These are phyloP conservation scores for Tenodera sinensis DNA, from an alignment of 2,888 invertebrate genomes.

Conservation along the genomic window DNA sequence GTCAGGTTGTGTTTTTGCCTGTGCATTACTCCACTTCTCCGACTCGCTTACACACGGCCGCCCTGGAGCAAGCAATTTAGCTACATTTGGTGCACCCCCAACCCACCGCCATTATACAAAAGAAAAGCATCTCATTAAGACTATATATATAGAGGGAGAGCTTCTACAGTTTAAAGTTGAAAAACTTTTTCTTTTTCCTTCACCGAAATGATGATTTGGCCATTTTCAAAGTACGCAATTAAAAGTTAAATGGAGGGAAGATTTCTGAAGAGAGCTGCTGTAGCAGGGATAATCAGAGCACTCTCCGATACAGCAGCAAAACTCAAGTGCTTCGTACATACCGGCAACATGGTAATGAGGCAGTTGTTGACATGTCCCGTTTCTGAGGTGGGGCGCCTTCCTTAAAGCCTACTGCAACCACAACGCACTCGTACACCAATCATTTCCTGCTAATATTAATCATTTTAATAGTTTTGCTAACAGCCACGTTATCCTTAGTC, in stretches of 20 bases:
- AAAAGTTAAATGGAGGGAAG: constrained; percentile 32
- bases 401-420: too few relatives aligned
- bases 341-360: too few relatives aligned
- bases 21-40: neutral
- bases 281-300: constrained; percentile 17
- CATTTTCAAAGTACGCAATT: constrained; percentile 33
- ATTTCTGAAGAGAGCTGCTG: constrained; percentile 10
- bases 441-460: too few relatives aligned
- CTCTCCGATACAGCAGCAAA: neutral
- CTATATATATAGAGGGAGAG: neutral
- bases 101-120: constrained; percentile 27
- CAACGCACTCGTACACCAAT: too few relatives aligned
- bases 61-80: constrained; percentile 29
- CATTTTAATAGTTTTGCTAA: too few relatives aligned
- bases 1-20: too few relatives aligned
- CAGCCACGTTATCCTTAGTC: too few relatives aligned
- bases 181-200: constrained; percentile 28
- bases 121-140: constrained; percentile 31
- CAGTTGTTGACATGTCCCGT: too few relatives aligned
- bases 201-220: constrained; percentile 32
- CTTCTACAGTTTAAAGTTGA: constrained; percentile 21
- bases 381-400: neutral
- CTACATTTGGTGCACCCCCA: constrained; percentile 25
- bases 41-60: neutral
- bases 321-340: too few relatives aligned